A percentile compares a stretch with the other conserved stretches of the same genome.
These are phyloP conservation scores for Calidris pugnax DNA, from an alignment of 2,113 vertebrate species.

Conservation along the genomic window DNA sequence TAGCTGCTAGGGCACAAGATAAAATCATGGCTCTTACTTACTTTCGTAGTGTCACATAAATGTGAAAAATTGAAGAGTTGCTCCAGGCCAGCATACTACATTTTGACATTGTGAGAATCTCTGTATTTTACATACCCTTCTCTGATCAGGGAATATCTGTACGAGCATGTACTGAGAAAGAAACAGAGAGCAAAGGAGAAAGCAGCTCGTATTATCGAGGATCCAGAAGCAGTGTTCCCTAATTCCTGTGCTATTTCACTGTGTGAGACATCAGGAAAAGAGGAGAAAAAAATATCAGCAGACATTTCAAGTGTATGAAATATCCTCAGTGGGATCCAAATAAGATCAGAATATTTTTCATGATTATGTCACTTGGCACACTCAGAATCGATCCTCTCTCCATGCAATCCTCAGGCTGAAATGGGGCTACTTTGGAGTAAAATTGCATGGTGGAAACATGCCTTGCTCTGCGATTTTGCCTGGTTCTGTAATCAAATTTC, in stretches of 20 bases:
- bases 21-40: slow-evolving; percentile 68
- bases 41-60: slow-evolving; percentile 67
- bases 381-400: slow-evolving; percentile 32
- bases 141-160: slow-evolving; percentile 24
- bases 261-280: background rate
- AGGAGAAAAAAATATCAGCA: background rate
- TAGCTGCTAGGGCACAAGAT: slow-evolving; percentile 58
- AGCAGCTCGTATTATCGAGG: background rate
- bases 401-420: background rate
- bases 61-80: slow-evolving; percentile 70
- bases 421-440: background rate
- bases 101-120: slow-evolving; percentile 59
- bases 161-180: background rate
- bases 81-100: slow-evolving; percentile 60
- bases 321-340: background rate
- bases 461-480: slow-evolving; percentile 25
- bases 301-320: background rate
- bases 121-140: background rate
- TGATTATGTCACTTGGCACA: slow-evolving; percentile 1
- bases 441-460: slow-evolving; percentile 25
- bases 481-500: slow-evolving; percentile 61
- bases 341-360: background rate
- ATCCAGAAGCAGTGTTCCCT: background rate
- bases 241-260: background rate
- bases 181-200: background rate